Evolutionary conservation across 2,888 invertebrate genomes (phyloP).

Genomic region (Ectemnius continuus): DNA sequence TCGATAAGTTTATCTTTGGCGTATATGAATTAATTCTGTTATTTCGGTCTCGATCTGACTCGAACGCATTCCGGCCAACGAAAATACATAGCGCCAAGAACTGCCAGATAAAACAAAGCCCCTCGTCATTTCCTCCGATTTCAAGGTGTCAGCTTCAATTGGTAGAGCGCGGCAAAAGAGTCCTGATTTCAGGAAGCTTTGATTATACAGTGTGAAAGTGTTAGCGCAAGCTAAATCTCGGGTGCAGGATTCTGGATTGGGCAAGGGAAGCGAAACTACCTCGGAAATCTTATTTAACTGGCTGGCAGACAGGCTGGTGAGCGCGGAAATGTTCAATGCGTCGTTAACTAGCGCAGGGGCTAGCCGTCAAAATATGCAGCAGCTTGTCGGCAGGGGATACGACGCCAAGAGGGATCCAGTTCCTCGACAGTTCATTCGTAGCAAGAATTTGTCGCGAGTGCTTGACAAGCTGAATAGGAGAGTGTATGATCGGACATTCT

Average conservation of each 20-base stretch:
- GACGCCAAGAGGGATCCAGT: slow-evolving; percentile 33
- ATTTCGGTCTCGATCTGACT: too few relatives aligned
- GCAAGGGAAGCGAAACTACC: background rate
- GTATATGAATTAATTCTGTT: too few relatives aligned
- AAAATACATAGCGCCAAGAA: too few relatives aligned
- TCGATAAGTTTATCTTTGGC: too few relatives aligned
- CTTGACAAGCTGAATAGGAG: too few relatives aligned
- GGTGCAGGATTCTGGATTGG: too few relatives aligned
- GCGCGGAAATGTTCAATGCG: background rate
- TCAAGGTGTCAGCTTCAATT: background rate
- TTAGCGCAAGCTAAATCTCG: too few relatives aligned
- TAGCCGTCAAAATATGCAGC: slow-evolving; percentile 22
- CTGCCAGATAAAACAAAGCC: too few relatives aligned
- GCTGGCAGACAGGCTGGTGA: background rate
- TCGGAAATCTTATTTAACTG: slow-evolving; percentile 4
- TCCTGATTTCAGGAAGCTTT: background rate
- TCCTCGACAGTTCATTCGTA: slow-evolving; percentile 45
- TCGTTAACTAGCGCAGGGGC: slow-evolving; percentile 15
- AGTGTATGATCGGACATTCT: too few relatives aligned
- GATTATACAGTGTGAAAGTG: background rate
- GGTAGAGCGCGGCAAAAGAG: background rate
- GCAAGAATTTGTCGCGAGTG: slow-evolving; percentile 48
- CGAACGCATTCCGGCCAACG: too few relatives aligned
- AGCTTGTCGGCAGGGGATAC: background rate
- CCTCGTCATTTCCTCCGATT: too few relatives aligned